Evolutionary conservation across 2,888 invertebrate genomes (phyloP), one percentile per base, ranked within the genome.

Genomic region (Ditylenchus weischeri): DNA sequence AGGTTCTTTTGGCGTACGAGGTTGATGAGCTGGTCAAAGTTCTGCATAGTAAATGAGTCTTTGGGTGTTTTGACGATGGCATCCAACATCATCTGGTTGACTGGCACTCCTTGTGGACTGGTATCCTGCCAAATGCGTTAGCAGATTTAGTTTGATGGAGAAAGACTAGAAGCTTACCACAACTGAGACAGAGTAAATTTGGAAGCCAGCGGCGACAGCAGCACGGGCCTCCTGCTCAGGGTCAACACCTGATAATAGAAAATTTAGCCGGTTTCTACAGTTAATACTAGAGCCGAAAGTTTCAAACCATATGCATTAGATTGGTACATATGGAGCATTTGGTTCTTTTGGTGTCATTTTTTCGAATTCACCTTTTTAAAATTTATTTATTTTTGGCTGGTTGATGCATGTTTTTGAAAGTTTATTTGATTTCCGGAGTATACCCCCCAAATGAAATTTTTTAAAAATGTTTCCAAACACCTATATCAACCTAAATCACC

Each of bases 131-230:
- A 59, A 75, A 66, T 10, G 11, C 15, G 8, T 18, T 43, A 23
- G 1, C 11, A 15, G 59, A 38, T 38, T 38, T 11, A 59, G 13
- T 59, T 35, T 11, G 21, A 35, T 15, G 21, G 29, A 59, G 36
- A 62, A 62, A 21, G n/a, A 49, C 36, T 8, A 13, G 57, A 54
- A 54, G 29, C 18, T 29, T 35, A 62, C 62, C 38, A 62, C 69
- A 59, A 75, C 75, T 21, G 77, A 79, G 18, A 81, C 76, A n/a
- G 79, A 70, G 64, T 72, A 78, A 61, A 81, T 68, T 57, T 76
- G 76, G 65, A 80, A 81, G 10, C 79, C 80, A 19, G 71, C 72
- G 11, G 67, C 74, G 10, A 66, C 57, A 10, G 81, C 81, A 35
- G 75, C 72, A 60, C 71, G 69, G 0, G 78, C 75, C 47, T 71